Base-by-base conservation (phyloP, 1,140 invertebrate genomes). In the Drosophila kohkoa region DNA sequence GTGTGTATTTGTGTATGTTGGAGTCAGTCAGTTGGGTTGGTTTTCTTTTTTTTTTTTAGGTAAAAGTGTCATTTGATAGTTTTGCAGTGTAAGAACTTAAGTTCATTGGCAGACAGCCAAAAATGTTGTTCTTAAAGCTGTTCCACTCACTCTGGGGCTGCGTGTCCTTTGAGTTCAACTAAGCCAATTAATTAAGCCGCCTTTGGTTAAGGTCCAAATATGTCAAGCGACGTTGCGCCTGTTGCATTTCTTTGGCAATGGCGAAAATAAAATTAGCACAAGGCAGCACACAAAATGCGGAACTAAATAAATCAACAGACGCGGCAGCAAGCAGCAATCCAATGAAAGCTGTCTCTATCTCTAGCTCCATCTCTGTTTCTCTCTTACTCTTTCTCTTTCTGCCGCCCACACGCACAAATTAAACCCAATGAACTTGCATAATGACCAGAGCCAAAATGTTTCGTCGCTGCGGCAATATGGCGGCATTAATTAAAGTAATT, bases 401-500 rank as follows among this genome's bases (percentile, higher is more conserved):
- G 32, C 2, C 16, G 38, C 73, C 66, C 43, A 76, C 83, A 88
- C 71, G 71, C 80, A 80, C 83, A 89, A 89, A 89, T 89, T 85
- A 89, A 89, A 76, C 75, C 86, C 85, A 89, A 89, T 90, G 85
- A 85, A 85, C 81, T 90, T 89, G 86, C 85, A 88, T 88, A 89
- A 88, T 89, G 62, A 81, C 58, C 59, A 52, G 28, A 68, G 67
- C 64, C 73, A 68, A 68, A 69, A 77, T 60, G 63, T 77, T 73
- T 65, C 63, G 32, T 66, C 62, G 58, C 71, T 87, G 79, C 72
- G 82, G 90, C 87, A 90, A 90, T 90, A 90, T 86, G 87, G 87
- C 79, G 87, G 87, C 87, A 90, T 90, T 90, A 90, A 90, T 90
- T 90, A 90, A 90, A 90, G 82, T 86, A 90, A 90, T 90, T 90